Evolutionary conservation across 1,140 invertebrate genomes (phyloP), one percentile per base, ranked within the genome.

Genomic region (Heliconius melpomene): DNA sequence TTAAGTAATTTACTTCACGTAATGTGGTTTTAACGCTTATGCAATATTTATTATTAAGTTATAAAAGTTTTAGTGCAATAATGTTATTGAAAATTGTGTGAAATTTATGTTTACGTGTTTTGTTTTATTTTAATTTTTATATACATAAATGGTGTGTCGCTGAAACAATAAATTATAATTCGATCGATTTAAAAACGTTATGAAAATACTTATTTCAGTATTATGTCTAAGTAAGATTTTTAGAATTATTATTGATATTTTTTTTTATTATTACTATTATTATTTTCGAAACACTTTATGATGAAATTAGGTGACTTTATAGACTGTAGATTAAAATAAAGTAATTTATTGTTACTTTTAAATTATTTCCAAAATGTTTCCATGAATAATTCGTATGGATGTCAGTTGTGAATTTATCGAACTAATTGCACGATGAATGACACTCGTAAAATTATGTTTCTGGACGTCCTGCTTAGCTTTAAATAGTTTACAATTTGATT

Each of bases 41-140:
- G 91, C 90, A 92, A 93, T 93, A 94, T 93, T 94, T 93, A 93
- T 93, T 94, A 90, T 89, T 94, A 92, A 93, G 90, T 94, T 93
- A 92, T 91, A 88, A 46, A 91, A 88, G 88, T 89, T 87, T 91
- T 91, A 94, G 92, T 94, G 92, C 92, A 94, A 94, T 94, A 93
- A 91, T 91, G 91, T 92, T 91, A 93, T 93, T 92, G 86, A 92
- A 91, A 94, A 91, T 90, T 89, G 87, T 93, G 90, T 93, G 88
- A 91, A 91, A 93, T 92, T 90, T 91, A 91, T 90, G 86, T 92
- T 87, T 88, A 89, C 83, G 86, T 90, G 88, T 92, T 92, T 91
- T 91, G 87, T 93, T 90, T 90, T 91, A 85, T 89, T 90, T 89
- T 85, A 88, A 87, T 87, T 88, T 88, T 84, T 80, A 86, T 83